A percentile compares a stretch with the other conserved stretches of the same genome.
These are phyloP conservation scores for Xyliphius kryptos DNA, from an alignment of 2,113 vertebrate genomes.

Conservation along the genomic window DNA sequence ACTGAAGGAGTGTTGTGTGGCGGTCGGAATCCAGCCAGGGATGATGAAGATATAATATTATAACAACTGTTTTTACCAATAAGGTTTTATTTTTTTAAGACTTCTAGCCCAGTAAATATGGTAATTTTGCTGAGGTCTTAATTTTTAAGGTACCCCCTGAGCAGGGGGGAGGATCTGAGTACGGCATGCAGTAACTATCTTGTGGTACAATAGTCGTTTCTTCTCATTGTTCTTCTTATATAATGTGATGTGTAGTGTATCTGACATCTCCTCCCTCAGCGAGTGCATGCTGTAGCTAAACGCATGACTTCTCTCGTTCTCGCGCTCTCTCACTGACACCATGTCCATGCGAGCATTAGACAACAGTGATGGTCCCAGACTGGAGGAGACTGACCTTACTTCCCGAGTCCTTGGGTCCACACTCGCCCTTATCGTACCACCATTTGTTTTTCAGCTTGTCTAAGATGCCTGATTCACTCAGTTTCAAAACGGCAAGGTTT, in stretches of 20 bases:
- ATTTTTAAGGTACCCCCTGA: conserved; percentile 8
- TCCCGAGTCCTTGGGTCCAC: conserved; percentile 99
- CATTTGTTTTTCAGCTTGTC: conserved; percentile 99
- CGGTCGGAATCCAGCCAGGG: too few species aligned
- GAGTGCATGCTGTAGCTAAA: conserved; percentile 27
- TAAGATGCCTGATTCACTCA: conserved; percentile 99
- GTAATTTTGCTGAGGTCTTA: background rate
- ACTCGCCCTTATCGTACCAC: conserved; percentile 99
- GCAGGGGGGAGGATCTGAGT: conserved; percentile 8
- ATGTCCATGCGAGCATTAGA: conserved; percentile 56
- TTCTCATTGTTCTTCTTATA: background rate
- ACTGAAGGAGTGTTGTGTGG: too few species aligned
- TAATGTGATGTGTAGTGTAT: conserved; percentile 1
- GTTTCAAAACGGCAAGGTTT: conserved; percentile 99
- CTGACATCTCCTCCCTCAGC: conserved; percentile 18
- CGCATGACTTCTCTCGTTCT: conserved; percentile 17
- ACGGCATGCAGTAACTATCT: conserved; percentile 22
- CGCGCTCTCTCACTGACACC: conserved; percentile 32
- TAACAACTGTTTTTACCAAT: too few species aligned
- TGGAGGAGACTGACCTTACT: conserved; percentile 98
- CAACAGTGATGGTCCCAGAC: conserved; percentile 82
- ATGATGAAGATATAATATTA: background rate
- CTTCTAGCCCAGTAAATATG: background rate
- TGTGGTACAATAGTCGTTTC: background rate
- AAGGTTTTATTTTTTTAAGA: background rate